Base-by-base conservation (phyloP, 1,140 invertebrate genomes). In the Scaptomyza pallida region DNA sequence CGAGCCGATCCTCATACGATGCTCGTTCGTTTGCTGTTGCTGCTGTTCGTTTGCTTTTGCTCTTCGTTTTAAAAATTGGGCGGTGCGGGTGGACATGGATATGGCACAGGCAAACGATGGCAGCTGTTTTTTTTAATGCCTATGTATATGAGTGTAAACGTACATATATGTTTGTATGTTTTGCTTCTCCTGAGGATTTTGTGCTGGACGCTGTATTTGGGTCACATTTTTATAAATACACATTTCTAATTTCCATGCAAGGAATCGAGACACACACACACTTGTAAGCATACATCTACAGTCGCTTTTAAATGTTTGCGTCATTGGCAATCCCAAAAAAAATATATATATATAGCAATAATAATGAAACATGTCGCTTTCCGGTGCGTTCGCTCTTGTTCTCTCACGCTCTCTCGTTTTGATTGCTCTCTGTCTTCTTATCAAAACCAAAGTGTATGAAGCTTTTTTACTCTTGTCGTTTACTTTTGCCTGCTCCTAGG, bases 181-280 rank as follows among this genome's bases (percentile, higher is more conserved):
- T 51, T 51, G 44, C 15, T 17, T 69, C 80, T 85, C 63, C 69
- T 71, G 81, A 81, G 82, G 81, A 88, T 81, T 77, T 73, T 57
- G 62, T 51, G 60, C 70, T 78, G 61, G 72, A 81, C 45, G 52
- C 47, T 19, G 41, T 72, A 85, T 81, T 68, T 88, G 70, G 81
- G 81, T 85, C 81, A 85, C 54, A 44, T 57, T 63, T 77, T 85
- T 85, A 85, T 71, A 85, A 85, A 85, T 85, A 85, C 54, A 63
- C 77, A 60, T 74, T 73, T 86, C 73, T 73, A 73, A 76, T 73
- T 70, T 74, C 51, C 60, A 41, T 50, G 75, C 75, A 78, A 85
- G 80, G 80, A 85, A 67, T 68, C 47, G 21, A 15, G 50, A 64
- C 48, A 55, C 23, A 64, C n/a, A 45, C 23, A 50, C 9, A 60